Conservation (phyloP, 1,140 invertebrate species). For the Melanaphis sacchari region DNA sequence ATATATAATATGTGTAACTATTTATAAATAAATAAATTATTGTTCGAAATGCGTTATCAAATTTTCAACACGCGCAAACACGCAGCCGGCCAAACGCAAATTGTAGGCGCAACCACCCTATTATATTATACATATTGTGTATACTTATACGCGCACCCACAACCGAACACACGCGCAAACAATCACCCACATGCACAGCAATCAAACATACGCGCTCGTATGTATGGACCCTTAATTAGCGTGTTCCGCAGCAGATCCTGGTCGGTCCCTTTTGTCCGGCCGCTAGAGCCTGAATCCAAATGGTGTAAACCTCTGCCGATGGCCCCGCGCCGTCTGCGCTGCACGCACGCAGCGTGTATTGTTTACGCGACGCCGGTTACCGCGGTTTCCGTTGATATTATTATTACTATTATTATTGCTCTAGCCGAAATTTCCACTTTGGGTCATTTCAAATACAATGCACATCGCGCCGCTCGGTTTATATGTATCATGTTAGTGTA, state of each 20-base stretch:
- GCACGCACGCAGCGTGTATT: not conserved
- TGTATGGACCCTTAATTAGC: not conserved
- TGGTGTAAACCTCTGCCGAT: not conserved
- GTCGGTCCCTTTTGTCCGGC: not conserved
- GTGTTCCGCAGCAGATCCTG: not conserved
- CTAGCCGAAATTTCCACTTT: not conserved
- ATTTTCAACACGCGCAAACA: not conserved
- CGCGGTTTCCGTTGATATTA: not conserved
- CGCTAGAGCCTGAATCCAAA: not conserved
- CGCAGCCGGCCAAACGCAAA: not conserved
- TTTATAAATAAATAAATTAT: not conserved
- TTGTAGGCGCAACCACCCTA: no score
- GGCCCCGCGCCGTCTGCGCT: no score
- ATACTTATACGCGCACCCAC: not conserved
- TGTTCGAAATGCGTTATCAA: not conserved
- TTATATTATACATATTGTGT: not conserved
- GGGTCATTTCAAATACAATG: not conserved
- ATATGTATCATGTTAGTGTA: not conserved
- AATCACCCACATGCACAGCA: no score
- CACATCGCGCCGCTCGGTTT: not conserved
- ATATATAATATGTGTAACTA: not conserved
- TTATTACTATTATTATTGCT: not conserved
- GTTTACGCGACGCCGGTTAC: not conserved
- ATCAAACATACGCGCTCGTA: no score
- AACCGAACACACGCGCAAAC: no score